phyloP scores from a whole-genome alignment of 2,113 vertebrate genomes.

The Heptranchias perlo region DNA sequence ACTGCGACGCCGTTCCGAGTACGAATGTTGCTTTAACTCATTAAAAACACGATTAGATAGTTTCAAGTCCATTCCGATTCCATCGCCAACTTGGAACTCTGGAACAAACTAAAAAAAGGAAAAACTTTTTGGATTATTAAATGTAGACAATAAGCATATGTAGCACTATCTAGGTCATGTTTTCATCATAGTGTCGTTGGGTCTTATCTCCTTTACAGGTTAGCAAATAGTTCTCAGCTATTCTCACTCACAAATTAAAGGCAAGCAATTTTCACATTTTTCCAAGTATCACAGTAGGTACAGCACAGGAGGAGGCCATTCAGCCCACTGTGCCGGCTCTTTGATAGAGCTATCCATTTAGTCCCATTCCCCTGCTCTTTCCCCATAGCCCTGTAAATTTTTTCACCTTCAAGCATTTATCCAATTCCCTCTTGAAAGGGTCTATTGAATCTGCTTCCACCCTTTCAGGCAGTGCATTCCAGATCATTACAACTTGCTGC shows the following conservation, averaged over 20 bases:
- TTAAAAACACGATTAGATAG: slow-evolving; percentile 95
- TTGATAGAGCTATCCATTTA: too few species aligned
- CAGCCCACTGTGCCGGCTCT: too few species aligned
- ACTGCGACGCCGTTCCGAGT: slow-evolving; percentile 84
- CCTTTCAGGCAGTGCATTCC: too few species aligned
- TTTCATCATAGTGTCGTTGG: neutral
- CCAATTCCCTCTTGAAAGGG: too few species aligned
- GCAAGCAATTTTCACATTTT: neutral
- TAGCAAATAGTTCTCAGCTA: neutral
- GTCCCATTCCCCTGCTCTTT: too few species aligned
- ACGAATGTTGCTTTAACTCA: slow-evolving; percentile 86
- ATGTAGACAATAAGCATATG: neutral
- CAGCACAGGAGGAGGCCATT: too few species aligned
- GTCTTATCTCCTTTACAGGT: neutral
- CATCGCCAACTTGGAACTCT: slow-evolving; percentile 88
- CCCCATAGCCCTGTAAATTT: too few species aligned
- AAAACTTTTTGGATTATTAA: neutral
- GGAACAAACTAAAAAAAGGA: slow-evolving; percentile 75
- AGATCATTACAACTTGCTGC: too few species aligned
- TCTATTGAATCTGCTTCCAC: too few species aligned
- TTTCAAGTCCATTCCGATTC: slow-evolving; percentile 92
- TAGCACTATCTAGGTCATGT: neutral
- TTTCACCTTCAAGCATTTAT: too few species aligned
- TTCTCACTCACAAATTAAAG: too few species aligned
- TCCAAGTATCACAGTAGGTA: too few species aligned